Conservation (phyloP, 2,113 vertebrate genomes). For the Mustelus asterias region DNA sequence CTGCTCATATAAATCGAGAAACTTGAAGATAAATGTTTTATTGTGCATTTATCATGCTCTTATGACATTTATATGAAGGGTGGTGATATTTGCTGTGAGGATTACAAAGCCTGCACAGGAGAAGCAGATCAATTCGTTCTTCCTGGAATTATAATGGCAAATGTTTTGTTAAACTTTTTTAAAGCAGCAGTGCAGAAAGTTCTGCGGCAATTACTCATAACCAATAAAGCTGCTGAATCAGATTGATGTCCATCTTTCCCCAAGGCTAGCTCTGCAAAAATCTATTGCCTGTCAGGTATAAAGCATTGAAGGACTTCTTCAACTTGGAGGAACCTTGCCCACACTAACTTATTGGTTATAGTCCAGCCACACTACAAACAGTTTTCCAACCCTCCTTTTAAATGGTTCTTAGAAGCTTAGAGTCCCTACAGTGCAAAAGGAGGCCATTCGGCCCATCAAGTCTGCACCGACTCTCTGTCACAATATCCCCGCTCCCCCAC, state of each 20-base stretch:
- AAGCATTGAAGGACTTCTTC: neutral
- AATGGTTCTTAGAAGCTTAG: neutral
- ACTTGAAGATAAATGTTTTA: neutral
- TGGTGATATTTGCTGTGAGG: constrained; percentile 15
- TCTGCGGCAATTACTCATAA: neutral
- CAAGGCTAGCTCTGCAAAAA: neutral
- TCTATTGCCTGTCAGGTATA: neutral
- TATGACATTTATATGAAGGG: neutral
- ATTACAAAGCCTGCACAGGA: neutral
- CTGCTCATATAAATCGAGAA: neutral
- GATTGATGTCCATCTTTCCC: neutral
- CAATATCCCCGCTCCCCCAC: too few relatives aligned
- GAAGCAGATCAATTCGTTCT: neutral
- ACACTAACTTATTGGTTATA: neutral
- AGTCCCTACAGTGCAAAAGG: too few relatives aligned
- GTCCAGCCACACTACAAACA: neutral
- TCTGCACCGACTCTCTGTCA: too few relatives aligned
- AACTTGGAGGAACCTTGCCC: neutral
- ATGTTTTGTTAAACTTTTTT: neutral
- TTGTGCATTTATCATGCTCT: neutral
- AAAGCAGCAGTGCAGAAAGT: neutral
- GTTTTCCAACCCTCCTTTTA: neutral
- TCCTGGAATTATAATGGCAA: neutral
- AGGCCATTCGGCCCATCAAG: too few relatives aligned
- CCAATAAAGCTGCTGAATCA: neutral